Base-by-base conservation (phyloP, 1,140 invertebrate genomes). In the Atta colombica region DNA sequence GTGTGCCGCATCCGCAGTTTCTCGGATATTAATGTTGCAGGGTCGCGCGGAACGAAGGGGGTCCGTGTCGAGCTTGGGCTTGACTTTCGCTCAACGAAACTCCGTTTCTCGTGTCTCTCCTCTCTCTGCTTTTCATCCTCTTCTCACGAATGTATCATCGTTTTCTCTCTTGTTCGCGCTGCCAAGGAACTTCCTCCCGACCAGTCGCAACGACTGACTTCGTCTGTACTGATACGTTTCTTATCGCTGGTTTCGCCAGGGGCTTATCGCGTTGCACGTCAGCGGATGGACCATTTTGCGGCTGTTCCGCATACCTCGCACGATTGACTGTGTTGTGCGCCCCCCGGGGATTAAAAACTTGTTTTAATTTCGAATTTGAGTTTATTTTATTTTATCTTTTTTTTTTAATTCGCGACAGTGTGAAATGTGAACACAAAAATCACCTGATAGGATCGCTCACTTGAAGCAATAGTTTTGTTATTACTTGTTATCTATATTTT, bases 71-170 rank as follows among this genome's bases (percentile, higher is more conserved):
- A 51, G 87, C 66, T 75, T 89, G 84, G 65, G 92, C 93, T 92
- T 87, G 91, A 94, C 93, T 94, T 94, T 94, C 93, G 91, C 93
- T 93, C 90, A 39, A 51, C 39, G 39, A 51, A 69, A 28, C 66
- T 25, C 66, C 39, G 12, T 7, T n/a, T 68, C n/a, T 21, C 35
- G 66, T 16, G 39, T 21, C 39, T 91, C 88, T 92, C 81, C 74
- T 75, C 77, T 86, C 87, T 69, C 6, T n/a, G 39, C 53, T n/a
- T 5, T 55, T n/a, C 88, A 88, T 91, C 87, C 81, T 91, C 87
- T 77, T 90, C 66, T 74, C 69, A 68, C 75, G 80, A 80, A 87
- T 87, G 66, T 80, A 65, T 89, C 58, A 91, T 77, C 89, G 82
- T 90, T 93, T 91, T 88, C 86, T 71, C 63, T 75, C 49, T 63